A percentile compares a stretch with the other conserved stretches of the same genome.
These are phyloP conservation scores for Acanthopagrus latus DNA, from an alignment of 2,797 vertebrate species.

Conservation along the genomic window DNA sequence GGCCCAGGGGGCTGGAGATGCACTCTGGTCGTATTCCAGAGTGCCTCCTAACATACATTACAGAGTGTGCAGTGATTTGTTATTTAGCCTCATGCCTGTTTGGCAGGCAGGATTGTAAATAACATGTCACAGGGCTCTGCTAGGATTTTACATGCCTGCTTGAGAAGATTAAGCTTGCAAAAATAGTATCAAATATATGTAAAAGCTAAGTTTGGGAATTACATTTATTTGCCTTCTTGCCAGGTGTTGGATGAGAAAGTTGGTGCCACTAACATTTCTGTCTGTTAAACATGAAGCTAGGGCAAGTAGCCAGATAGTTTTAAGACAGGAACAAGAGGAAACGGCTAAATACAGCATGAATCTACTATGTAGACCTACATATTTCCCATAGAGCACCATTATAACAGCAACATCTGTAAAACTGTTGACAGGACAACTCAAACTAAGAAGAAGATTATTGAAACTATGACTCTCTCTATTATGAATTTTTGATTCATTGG, in stretches of 20 bases:
- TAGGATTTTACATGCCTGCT: conserved; percentile 12
- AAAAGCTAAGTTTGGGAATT: not conserved
- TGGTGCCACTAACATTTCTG: not conserved
- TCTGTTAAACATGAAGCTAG: not conserved
- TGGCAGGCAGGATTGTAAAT: conserved; percentile 40
- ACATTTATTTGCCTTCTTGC: not conserved
- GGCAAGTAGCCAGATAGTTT: not conserved
- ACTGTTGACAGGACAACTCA: not conserved
- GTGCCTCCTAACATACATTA: conserved; percentile 38
- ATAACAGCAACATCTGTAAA: not conserved
- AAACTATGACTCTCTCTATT: not conserved
- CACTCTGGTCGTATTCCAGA: conserved; percentile 54
- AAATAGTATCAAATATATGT: not conserved
- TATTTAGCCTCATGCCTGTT: conserved; percentile 33
- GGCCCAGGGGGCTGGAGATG: conserved; percentile 61
- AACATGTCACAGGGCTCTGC: conserved; percentile 7
- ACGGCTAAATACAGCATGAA: too few relatives aligned
- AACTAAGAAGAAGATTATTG: too few relatives aligned
- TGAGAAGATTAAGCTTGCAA: conserved; percentile 10
- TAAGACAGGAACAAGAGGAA: not conserved
- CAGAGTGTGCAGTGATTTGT: conserved; percentile 43
- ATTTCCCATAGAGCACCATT: not conserved
- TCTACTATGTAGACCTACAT: not conserved
- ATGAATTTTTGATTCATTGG: too few relatives aligned
- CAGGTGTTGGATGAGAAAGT: not conserved